These are phyloP conservation scores for Sebastes flavidus DNA, from an alignment of 2,797 vertebrate genomes.

Conservation along the genomic window DNA sequence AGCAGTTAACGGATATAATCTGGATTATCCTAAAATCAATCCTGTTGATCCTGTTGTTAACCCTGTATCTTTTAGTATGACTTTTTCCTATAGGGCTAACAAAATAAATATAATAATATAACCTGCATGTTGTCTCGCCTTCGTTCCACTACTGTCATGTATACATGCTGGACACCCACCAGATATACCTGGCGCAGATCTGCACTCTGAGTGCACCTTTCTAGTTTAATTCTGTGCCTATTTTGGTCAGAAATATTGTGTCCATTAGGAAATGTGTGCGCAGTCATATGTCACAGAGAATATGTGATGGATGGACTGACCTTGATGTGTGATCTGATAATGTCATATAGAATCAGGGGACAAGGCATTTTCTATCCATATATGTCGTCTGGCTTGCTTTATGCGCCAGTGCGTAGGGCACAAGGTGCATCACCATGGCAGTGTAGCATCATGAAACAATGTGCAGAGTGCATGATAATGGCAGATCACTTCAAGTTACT, in stretches of 20 bases:
- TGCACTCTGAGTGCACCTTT: not conserved
- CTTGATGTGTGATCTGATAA: conserved; percentile 37
- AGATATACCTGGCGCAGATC: not conserved
- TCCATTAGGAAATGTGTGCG: conserved; percentile 15
- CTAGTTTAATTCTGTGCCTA: conserved; percentile 4
- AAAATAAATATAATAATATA: not conserved
- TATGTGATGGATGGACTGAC: not conserved
- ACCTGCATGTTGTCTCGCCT: not conserved
- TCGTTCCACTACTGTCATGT: not conserved
- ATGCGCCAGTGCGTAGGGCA: not conserved
- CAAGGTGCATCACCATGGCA: not conserved
- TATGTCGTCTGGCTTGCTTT: not conserved
- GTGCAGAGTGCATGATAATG: not conserved
- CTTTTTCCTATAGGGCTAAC: too few relatives aligned
- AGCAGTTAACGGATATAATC: too few relatives aligned
- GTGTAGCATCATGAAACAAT: not conserved
- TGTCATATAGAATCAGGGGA: conserved; percentile 7
- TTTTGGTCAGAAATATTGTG: conserved; percentile 19
- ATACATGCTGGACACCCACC: not conserved
- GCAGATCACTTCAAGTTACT: not conserved
- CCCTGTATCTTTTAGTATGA: too few relatives aligned
- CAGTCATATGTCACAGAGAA: conserved; percentile 3
- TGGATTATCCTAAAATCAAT: too few relatives aligned
- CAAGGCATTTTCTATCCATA: not conserved
- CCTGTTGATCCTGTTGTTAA: too few relatives aligned